A percentile compares a stretch with the other conserved stretches of the same genome.
These are phyloP conservation scores for Erythrolamprus reginae DNA, from an alignment of 2,113 vertebrate species.

Conservation along the genomic window DNA sequence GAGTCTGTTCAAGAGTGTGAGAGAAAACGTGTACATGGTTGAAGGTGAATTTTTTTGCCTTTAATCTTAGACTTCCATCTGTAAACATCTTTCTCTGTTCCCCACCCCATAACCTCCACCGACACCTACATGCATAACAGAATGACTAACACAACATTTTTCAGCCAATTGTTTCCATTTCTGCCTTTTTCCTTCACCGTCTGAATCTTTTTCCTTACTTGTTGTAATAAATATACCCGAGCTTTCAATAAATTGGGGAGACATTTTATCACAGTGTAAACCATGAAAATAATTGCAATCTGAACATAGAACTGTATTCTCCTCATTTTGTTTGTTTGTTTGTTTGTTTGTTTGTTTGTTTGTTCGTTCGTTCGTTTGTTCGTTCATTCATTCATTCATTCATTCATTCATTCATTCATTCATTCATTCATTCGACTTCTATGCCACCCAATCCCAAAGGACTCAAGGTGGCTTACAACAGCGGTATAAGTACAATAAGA, in stretches of 20 bases:
- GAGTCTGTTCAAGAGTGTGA: not conserved
- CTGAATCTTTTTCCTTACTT: not conserved
- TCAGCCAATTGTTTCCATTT: not conserved
- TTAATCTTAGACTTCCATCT: not conserved
- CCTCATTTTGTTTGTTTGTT: no score
- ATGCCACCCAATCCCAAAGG: no score
- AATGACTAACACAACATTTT: not conserved
- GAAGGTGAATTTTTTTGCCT: not conserved
- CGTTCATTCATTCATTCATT: no score
- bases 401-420: no score
- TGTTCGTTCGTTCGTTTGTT: no score
- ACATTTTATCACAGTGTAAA: not conserved
- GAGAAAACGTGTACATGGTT: not conserved
- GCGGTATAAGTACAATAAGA: no score
- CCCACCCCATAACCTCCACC: not conserved
- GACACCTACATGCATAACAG: not conserved
- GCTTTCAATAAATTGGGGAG: not conserved
- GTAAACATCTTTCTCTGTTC: not conserved
- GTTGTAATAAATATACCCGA: not conserved
- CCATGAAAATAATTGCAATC: not conserved
- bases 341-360: no score
- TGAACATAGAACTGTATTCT: not conserved
- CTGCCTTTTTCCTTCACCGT: not conserved
- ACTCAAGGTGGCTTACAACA: no score
- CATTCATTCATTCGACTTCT: no score